Evolutionary conservation across 1,140 invertebrate genomes (phyloP).

Genomic region (Procambarus clarkii): DNA sequence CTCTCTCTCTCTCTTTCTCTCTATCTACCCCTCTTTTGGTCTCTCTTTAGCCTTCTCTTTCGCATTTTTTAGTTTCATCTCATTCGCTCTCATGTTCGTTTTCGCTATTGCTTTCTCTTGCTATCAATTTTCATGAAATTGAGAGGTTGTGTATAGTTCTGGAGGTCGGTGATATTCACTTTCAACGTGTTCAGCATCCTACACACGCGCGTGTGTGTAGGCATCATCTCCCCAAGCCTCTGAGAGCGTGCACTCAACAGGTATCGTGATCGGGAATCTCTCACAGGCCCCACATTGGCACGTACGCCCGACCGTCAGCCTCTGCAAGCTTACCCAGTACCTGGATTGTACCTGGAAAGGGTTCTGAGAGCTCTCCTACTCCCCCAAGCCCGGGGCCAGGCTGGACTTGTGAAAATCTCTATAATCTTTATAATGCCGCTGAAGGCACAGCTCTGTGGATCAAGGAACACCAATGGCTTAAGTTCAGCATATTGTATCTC

Average conservation of each 20-base stretch:
- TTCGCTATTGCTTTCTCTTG: neutral
- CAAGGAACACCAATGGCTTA: no score
- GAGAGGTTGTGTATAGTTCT: no score
- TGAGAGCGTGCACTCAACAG: neutral
- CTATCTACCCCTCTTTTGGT: neutral
- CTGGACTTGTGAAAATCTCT: no score
- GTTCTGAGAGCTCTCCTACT: no score
- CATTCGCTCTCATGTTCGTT: neutral
- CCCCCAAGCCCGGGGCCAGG: no score
- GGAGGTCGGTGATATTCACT: neutral
- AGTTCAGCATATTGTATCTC: no score
- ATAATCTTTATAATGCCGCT: no score
- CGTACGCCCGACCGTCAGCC: neutral
- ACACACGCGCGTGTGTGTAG: neutral
- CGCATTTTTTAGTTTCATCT: neutral
- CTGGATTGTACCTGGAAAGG: neutral
- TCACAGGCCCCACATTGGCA: neutral
- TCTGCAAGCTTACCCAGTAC: neutral
- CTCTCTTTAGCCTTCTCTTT: slow-evolving; percentile 5
- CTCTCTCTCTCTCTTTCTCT: no score
- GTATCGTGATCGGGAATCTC: neutral
- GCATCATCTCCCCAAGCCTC: neutral
- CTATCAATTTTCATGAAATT: neutral
- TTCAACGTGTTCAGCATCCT: neutral
- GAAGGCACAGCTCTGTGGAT: no score